Conservation (phyloP, 2,888 invertebrate species). For the Drosophila kanekoi region DNA sequence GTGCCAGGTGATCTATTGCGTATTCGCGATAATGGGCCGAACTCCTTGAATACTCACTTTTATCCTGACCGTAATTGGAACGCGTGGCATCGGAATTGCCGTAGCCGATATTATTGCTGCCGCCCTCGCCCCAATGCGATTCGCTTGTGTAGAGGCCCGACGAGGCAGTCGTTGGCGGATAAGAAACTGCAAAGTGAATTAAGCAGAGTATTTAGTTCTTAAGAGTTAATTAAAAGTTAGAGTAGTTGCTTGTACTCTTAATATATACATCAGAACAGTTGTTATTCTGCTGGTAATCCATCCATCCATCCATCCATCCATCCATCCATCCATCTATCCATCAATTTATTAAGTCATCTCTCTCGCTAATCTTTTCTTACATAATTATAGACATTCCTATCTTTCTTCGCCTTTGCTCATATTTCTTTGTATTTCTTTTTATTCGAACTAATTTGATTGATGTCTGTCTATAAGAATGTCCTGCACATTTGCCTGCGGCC, state of each 20-base stretch:
- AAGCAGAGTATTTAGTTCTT: too few species aligned
- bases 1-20: constrained; percentile 28
- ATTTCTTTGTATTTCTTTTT: too few species aligned
- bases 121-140: constrained; percentile 75
- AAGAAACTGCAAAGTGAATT: constrained; percentile 75
- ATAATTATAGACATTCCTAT: neutral
- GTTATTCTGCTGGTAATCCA: too few species aligned
- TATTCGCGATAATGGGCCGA: constrained; percentile 9
- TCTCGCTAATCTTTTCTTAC: too few species aligned
- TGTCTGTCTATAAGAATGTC: constrained; percentile 2
- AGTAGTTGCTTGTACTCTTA: too few species aligned
- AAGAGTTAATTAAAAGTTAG: too few species aligned
- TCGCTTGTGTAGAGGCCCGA: constrained; percentile 81
- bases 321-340: too few species aligned
- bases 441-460: neutral
- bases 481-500: too few species aligned
- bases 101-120: constrained; percentile 62
- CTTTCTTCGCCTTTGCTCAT: neutral
- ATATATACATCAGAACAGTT: too few species aligned
- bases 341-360: too few species aligned
- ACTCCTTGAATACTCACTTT: constrained; percentile 77
- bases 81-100: constrained; percentile 76
- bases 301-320: too few species aligned
- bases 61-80: constrained; percentile 76
- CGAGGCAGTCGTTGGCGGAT: constrained; percentile 83